These are phyloP conservation scores for Chironex yamaguchii DNA, from an alignment of 30 jellyfish, hydroid and myxozoan genomes.

Conservation along the genomic window DNA sequence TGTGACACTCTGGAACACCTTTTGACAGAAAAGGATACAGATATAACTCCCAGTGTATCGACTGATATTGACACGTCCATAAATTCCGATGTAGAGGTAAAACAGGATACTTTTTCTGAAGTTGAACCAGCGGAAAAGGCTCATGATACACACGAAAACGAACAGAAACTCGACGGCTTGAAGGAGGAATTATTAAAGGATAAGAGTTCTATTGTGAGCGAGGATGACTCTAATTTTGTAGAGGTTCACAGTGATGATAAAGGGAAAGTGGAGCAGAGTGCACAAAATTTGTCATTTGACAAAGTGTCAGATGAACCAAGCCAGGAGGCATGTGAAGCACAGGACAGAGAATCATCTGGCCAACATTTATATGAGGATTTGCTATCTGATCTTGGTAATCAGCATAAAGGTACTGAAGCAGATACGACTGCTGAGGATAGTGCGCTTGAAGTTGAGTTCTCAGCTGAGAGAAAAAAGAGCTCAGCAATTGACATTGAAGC, in stretches of 20 bases:
- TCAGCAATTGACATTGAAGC: background rate
- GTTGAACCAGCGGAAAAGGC: background rate
- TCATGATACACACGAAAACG: background rate
- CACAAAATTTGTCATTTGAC: too few relatives aligned
- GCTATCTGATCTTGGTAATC: background rate
- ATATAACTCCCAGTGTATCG: too few relatives aligned
- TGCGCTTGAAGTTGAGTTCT: background rate
- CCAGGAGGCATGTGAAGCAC: too few relatives aligned
- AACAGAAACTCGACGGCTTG: too few relatives aligned
- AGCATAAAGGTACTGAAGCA: background rate
- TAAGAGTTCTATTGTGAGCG: background rate
- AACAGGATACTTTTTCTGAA: conserved; percentile 11
- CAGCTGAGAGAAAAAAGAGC: background rate
- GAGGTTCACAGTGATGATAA: background rate
- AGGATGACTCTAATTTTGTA: background rate
- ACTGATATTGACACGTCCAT: background rate
- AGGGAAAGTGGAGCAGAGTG: background rate
- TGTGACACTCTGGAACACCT: background rate
- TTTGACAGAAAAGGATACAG: background rate
- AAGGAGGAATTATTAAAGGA: too few relatives aligned
- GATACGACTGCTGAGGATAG: background rate
- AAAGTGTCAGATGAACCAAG: too few relatives aligned
- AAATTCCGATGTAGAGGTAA: background rate
- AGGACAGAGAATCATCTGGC: too few relatives aligned
- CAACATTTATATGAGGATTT: background rate